Evolutionary conservation across 2,797 vertebrate genomes (phyloP), one percentile per base, ranked within the genome.

Genomic region (Sebastes dallii): DNA sequence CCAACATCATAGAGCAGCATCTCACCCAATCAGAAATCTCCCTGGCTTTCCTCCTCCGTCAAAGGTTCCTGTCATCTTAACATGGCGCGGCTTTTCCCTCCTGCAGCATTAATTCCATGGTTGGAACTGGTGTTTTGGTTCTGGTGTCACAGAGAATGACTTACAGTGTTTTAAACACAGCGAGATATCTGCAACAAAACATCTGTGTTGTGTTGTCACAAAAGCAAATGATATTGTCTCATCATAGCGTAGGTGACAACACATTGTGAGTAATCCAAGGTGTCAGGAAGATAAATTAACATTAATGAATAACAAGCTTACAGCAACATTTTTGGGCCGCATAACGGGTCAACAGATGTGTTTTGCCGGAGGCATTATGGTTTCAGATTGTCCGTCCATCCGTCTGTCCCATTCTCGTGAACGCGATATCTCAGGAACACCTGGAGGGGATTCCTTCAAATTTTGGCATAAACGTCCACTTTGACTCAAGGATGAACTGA

Each of bases 271-370:
- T 73, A 75, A 87, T 86, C 86, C 66, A 39, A 71, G 50, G 79
- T 77, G 81, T 90, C 66, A 24, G 32, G 76, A 81, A 77, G 78
- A 86, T 88, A 76, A 81, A 91, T 92, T 89, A 36, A 81, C 85
- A 78, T 81, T 32, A 85, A 88, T 82, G 78, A 90, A 72, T 60
- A 80, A 66, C 61, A 59, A 69, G 62, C 66, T 62, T 32, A 29
- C 27, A 22, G 67, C 72, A 50, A 50, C 80, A 92, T 89, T 66
- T 77, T 62, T 46, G 30, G 36, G 79, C 72, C 42, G 42, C 20
- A 34, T 77, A 46, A 46, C 14, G 16, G 42, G 42, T 46, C 46
- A 72, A 36, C 36, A n/a, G 52, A 34, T 81, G 22, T 1, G 25
- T 56, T 34, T 30, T 18, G 18, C 46, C 18, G 2, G 46, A 50